Conservation (phyloP, 2,113 vertebrate species). For the Zingel zingel region DNA sequence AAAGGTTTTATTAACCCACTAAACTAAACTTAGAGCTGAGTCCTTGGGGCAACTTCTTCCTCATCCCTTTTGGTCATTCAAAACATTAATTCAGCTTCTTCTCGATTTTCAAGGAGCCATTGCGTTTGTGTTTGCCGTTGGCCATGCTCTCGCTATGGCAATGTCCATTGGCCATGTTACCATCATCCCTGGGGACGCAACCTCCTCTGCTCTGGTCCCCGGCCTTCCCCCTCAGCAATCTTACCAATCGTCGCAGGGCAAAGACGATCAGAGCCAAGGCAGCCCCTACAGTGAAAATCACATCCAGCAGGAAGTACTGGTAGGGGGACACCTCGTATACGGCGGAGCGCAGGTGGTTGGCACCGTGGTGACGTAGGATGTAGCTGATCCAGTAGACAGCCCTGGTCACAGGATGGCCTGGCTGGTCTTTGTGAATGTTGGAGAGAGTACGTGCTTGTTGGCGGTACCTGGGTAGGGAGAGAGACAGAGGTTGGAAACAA, state of each 20-base stretch:
- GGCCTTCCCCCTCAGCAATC: conserved; percentile 56
- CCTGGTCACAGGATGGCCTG: conserved; percentile 92
- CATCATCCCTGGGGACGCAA: conserved; percentile 75
- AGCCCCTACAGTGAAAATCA: conserved; percentile 84
- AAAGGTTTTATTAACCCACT: conserved; percentile 50
- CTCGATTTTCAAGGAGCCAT: conserved; percentile 91
- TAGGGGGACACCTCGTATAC: conserved; percentile 91
- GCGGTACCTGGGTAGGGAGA: conserved; percentile 85
- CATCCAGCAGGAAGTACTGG: conserved; percentile 96
- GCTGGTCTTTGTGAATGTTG: conserved; percentile 97
- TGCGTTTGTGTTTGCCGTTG: conserved; percentile 95
- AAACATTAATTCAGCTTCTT: conserved; percentile 94
- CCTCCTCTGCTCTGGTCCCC: conserved; percentile 72
- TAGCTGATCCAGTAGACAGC: conserved; percentile 97
- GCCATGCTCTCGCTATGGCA: conserved; percentile 90
- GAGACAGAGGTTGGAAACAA: background rate
- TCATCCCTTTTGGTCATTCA: conserved; percentile 33
- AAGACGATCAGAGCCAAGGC: conserved; percentile 82
- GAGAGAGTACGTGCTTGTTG: conserved; percentile 90
- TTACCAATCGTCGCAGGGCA: conserved; percentile 82
- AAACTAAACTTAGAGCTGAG: conserved; percentile 62
- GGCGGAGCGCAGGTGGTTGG: conserved; percentile 92
- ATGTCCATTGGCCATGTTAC: conserved; percentile 90
- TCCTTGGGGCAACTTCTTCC: conserved; percentile 66
- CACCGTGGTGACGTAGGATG: conserved; percentile 93